Conservation (phyloP, 2,888 invertebrate species). For the Horisme vitalbata region DNA sequence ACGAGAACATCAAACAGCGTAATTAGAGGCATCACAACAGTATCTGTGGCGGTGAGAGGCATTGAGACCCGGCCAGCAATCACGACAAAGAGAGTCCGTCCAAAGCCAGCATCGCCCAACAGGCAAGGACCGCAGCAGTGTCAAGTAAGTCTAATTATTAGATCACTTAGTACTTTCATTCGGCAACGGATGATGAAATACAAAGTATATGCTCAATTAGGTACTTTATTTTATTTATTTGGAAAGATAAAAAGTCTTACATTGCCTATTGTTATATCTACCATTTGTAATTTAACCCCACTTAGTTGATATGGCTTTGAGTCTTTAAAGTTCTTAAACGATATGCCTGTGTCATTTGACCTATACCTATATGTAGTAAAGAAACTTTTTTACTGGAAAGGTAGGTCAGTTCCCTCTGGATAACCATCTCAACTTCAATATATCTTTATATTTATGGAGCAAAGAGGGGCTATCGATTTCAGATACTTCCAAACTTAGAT, state of each 20-base stretch:
- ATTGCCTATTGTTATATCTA: no score
- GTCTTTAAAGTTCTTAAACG: no score
- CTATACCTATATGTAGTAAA: no score
- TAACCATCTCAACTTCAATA: slow-evolving; percentile 1
- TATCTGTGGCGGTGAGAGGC: slow-evolving; percentile 72
- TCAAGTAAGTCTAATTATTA: slow-evolving; percentile 84
- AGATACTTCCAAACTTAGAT: slow-evolving; percentile 31
- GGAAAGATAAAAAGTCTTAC: no score
- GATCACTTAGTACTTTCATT: no score
- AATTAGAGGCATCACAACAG: slow-evolving; percentile 63
- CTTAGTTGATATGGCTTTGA: no score
- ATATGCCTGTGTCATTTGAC: no score
- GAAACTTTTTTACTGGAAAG: slow-evolving; percentile 2
- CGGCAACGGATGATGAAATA: no score
- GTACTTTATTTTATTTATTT: no score
- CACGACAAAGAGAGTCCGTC: slow-evolving; percentile 81
- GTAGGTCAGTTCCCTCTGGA: slow-evolving; percentile 10
- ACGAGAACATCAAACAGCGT: slow-evolving; percentile 57
- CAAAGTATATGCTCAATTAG: no score
- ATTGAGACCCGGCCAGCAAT: slow-evolving; percentile 60
- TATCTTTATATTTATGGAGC: slow-evolving; percentile 14
- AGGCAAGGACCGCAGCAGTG: slow-evolving; percentile 96
- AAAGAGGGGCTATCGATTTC: slow-evolving; percentile 26
- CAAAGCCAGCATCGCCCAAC: slow-evolving; percentile 94
- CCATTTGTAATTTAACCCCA: no score